Percentiles rank a stretch among this genome's conserved stretches.
Conservation (phyloP, 2,113 vertebrate species). For the Scolopax mira region DNA sequence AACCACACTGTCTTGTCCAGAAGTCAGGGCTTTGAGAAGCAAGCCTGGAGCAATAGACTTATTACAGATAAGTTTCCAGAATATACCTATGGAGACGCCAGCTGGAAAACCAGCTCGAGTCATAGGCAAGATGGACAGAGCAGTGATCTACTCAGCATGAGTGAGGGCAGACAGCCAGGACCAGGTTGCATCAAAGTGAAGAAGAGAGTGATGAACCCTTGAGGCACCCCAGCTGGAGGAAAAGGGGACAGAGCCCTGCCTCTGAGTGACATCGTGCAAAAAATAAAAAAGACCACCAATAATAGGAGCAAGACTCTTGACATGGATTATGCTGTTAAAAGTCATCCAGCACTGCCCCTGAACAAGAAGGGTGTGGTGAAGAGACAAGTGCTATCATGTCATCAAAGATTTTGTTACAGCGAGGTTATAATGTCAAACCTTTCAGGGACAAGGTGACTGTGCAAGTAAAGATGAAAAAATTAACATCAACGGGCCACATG, state of each 20-base stretch:
- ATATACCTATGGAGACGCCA: background rate
- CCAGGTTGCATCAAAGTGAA: background rate
- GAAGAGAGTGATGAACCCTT: background rate
- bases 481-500: background rate
- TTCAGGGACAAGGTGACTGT: background rate
- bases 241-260: background rate
- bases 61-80: background rate
- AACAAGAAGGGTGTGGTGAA: background rate
- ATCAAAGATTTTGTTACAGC: background rate
- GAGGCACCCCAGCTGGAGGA: fast-evolving
- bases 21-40: background rate
- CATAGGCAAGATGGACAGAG: background rate
- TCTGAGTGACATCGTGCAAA: background rate
- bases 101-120: background rate
- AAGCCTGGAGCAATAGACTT: background rate
- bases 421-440: background rate
- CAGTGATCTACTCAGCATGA: background rate
- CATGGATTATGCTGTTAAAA: background rate
- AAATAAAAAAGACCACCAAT: background rate
- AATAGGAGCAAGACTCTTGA: background rate
- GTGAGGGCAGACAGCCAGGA: background rate
- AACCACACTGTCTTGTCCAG: background rate
- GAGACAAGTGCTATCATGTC: background rate
- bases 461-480: background rate
- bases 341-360: background rate